Evolutionary conservation across 1,140 invertebrate genomes (phyloP).

Genomic region (Leptopilina boulardi): DNA sequence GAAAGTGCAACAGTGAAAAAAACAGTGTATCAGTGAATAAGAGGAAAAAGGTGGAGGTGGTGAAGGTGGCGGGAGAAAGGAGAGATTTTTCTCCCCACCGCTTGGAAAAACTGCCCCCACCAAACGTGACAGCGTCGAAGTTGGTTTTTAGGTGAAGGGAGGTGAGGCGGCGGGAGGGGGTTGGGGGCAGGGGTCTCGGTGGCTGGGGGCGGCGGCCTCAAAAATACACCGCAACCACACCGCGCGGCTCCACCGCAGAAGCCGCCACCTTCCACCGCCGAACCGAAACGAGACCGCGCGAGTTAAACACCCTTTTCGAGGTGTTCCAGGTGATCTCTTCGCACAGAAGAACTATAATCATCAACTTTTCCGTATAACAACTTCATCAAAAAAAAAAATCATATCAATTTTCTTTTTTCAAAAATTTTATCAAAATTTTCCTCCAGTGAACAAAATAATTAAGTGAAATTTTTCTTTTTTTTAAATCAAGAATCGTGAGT

Average conservation of each 20-base stretch:
- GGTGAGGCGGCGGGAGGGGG: conserved; percentile 45
- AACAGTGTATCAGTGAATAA: too few relatives aligned
- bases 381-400: background rate
- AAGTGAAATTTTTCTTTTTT: too few relatives aligned
- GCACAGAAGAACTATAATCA: conserved; percentile 17
- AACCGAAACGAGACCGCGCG: conserved; percentile 74
- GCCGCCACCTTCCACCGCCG: conserved; percentile 75
- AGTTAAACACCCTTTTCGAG: conserved; percentile 70
- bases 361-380: background rate
- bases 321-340: conserved; percentile 32
- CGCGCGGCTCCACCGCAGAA: conserved; percentile 76
- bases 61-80: conserved; percentile 49
- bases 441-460: too few relatives aligned
- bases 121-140: conserved; percentile 58
- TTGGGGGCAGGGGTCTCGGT: conserved; percentile 50
- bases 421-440: background rate
- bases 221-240: conserved; percentile 77
- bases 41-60: conserved; percentile 34
- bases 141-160: conserved; percentile 60
- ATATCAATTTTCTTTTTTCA: background rate
- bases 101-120: conserved; percentile 59
- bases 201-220: conserved; percentile 74
- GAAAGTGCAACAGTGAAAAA: conserved; percentile 45
- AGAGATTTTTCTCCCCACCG: conserved; percentile 58
- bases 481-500: conserved; percentile 27